These are phyloP conservation scores for Brachymystax lenok DNA, from an alignment of 2,797 vertebrate species.

Conservation along the genomic window DNA sequence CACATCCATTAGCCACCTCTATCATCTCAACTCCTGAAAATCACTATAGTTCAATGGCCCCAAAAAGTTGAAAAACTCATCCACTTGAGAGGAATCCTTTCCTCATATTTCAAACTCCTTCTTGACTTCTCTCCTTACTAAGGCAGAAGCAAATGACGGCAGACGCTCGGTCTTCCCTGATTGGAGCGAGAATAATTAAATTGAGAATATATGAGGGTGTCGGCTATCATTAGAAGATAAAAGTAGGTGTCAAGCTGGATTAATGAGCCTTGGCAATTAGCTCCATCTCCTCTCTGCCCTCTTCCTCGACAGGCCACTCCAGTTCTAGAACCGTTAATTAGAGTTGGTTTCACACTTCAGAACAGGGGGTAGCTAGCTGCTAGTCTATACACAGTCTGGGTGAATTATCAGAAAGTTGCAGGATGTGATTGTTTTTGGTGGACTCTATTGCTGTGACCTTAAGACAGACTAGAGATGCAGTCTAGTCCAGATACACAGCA, in stretches of 20 bases:
- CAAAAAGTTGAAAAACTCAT: not conserved
- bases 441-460: not conserved
- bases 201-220: not conserved
- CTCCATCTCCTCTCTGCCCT: not conserved
- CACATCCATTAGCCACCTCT: not conserved
- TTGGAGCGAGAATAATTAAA: conserved; percentile 8
- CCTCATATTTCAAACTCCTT: conserved; percentile 1
- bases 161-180: conserved; percentile 2
- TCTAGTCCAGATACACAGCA: too few species aligned
- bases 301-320: not conserved
- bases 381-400: not conserved
- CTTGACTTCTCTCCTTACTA: not conserved
- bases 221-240: conserved; percentile 41
- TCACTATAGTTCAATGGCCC: not conserved
- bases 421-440: not conserved
- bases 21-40: not conserved
- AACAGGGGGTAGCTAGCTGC: not conserved
- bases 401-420: not conserved
- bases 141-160: conserved; percentile 1
- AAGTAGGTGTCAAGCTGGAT: conserved; percentile 18
- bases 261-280: conserved; percentile 21
- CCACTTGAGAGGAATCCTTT: not conserved
- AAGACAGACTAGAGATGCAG: not conserved
- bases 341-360: not conserved
- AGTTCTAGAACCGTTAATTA: not conserved